A percentile compares a stretch with the other conserved stretches of the same genome.
Conservation (phyloP, 1,140 invertebrate species). For the Hesperophylax magnus region DNA sequence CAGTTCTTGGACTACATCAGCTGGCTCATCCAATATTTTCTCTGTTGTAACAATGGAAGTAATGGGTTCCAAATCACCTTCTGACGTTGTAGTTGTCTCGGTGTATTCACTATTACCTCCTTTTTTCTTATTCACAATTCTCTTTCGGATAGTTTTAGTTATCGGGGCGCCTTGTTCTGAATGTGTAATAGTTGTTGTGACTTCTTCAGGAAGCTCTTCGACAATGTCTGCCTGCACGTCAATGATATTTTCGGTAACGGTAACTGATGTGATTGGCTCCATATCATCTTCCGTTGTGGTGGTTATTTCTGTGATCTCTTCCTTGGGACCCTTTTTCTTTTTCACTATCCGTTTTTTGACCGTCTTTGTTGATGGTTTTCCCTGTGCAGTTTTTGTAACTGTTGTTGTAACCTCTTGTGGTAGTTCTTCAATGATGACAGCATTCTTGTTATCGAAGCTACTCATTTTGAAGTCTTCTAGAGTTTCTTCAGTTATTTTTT, state of each 20-base stretch:
- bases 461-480: no score
- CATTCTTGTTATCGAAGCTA: no score
- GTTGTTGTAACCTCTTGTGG: constrained; percentile 1
- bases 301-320: constrained; percentile 67
- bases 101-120: constrained; percentile 61
- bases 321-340: constrained; percentile 60
- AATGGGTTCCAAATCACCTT: constrained; percentile 61
- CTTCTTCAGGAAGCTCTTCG: constrained; percentile 7
- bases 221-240: neutral
- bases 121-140: constrained; percentile 60
- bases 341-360: constrained; percentile 56
- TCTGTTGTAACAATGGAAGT: constrained; percentile 52
- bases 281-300: constrained; percentile 62
- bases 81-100: constrained; percentile 63
- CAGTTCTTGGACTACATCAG: neutral
- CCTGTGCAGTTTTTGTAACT: neutral
- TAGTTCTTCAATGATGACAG: constrained; percentile 3
- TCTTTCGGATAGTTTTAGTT: constrained; percentile 57
- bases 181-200: constrained; percentile 56
- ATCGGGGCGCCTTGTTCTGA: constrained; percentile 63
- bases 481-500: no score
- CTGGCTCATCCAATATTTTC: neutral
- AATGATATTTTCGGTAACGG: constrained; percentile 21
- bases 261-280: constrained; percentile 18
- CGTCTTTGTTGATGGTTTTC: neutral